Conservation (phyloP, 2,888 invertebrate species). For the Aplocera efformata region DNA sequence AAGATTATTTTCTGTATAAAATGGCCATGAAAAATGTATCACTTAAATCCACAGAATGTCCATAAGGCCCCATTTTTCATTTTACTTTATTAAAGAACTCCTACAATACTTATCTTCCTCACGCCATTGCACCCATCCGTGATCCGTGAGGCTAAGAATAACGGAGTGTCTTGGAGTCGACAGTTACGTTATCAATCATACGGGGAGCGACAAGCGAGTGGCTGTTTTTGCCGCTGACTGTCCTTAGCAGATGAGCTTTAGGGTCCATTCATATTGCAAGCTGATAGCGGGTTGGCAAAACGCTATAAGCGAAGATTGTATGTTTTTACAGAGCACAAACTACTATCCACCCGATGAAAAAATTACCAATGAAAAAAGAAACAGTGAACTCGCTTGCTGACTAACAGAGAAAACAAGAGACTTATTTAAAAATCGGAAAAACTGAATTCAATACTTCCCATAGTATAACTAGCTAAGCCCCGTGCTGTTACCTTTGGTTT, state of each 20-base stretch:
- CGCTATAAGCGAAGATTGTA: no score
- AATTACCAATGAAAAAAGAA: no score
- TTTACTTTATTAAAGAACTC: conserved; percentile 8
- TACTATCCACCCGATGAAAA: no score
- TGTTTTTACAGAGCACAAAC: no score
- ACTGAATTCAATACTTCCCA: no score
- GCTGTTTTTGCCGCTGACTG: conserved; percentile 52
- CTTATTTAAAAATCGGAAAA: no score
- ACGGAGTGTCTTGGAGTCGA: conserved; percentile 41
- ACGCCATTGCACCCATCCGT: conserved; percentile 28
- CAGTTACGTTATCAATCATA: conserved; percentile 56
- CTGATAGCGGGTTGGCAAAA: conserved; percentile 8
- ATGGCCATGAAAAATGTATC: no score
- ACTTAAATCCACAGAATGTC: background rate
- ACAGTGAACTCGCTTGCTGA: no score
- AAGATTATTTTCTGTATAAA: no score
- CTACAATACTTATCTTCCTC: conserved; percentile 19
- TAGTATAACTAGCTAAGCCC: no score
- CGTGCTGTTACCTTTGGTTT: no score
- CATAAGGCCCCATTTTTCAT: conserved; percentile 7
- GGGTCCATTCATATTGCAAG: conserved; percentile 5
- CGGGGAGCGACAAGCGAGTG: conserved; percentile 45
- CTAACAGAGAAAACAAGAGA: no score
- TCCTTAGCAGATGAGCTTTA: conserved; percentile 53
- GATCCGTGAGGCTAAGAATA: conserved; percentile 42